Conservation (phyloP, 2,113 vertebrate genomes). For the Ia io region DNA sequence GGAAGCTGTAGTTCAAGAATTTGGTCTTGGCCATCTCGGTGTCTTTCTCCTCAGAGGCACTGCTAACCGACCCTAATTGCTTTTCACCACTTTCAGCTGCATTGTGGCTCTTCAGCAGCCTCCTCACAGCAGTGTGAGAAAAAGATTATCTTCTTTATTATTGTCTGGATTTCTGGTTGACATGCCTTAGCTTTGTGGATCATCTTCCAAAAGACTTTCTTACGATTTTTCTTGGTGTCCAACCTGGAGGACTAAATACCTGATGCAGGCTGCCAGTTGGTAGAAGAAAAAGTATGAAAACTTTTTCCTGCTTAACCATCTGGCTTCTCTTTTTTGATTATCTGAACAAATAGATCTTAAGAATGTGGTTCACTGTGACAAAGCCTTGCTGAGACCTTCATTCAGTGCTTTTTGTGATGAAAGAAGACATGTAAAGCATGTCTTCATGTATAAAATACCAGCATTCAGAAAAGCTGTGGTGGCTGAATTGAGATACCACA, state of each 20-base stretch:
- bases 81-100: slow-evolving; percentile 17
- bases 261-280: neutral
- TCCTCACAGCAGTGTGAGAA: neutral
- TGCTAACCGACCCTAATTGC: neutral
- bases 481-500: neutral
- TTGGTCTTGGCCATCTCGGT: neutral
- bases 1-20: slow-evolving; percentile 8
- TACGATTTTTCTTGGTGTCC: neutral
- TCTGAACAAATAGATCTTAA: neutral
- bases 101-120: neutral
- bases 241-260: neutral
- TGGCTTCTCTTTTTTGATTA: neutral
- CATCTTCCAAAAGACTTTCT: neutral
- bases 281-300: neutral
- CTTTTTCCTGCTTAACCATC: neutral
- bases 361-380: neutral
- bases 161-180: neutral
- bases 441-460: neutral
- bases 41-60: neutral
- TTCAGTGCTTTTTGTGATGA: neutral
- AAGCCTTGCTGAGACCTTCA: neutral
- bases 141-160: neutral
- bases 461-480: neutral
- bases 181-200: neutral
- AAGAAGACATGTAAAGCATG: neutral